These are phyloP conservation scores for Alcis repandata DNA, from an alignment of 2,888 invertebrate genomes.

Conservation along the genomic window DNA sequence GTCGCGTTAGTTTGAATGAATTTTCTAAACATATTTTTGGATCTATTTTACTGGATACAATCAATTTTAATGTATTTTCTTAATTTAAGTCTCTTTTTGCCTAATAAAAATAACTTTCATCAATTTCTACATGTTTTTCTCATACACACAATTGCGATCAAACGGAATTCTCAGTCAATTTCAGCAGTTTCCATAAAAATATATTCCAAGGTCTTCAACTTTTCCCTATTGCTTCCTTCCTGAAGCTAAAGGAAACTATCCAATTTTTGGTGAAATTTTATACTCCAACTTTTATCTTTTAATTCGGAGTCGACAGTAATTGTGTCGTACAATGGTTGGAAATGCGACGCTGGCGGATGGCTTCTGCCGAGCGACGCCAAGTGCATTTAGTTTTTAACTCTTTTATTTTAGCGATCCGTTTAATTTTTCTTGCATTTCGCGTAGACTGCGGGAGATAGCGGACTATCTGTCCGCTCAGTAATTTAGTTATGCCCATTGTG, in stretches of 20 bases:
- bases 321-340: not conserved
- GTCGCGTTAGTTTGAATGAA: too few relatives aligned
- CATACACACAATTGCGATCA: not conserved
- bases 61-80: too few relatives aligned
- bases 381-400: conserved; percentile 5
- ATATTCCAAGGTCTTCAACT: not conserved
- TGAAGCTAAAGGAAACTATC: conserved; percentile 1
- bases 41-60: too few relatives aligned
- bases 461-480: not conserved
- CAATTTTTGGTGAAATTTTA: not conserved
- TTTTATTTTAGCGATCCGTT: not conserved
- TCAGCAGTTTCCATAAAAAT: not conserved
- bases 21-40: too few relatives aligned
- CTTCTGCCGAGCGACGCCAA: conserved; percentile 6
- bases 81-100: too few relatives aligned
- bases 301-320: conserved; percentile 2
- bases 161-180: not conserved
- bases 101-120: too few relatives aligned
- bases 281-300: not conserved
- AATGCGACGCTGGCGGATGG: conserved; percentile 1
- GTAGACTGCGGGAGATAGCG: not conserved
- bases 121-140: too few relatives aligned
- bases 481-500: conserved; percentile 7
- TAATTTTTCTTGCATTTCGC: not conserved
- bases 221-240: not conserved